Evolutionary conservation across 2,113 vertebrate species (phyloP).

Genomic region (Muntiacus reevesi): DNA sequence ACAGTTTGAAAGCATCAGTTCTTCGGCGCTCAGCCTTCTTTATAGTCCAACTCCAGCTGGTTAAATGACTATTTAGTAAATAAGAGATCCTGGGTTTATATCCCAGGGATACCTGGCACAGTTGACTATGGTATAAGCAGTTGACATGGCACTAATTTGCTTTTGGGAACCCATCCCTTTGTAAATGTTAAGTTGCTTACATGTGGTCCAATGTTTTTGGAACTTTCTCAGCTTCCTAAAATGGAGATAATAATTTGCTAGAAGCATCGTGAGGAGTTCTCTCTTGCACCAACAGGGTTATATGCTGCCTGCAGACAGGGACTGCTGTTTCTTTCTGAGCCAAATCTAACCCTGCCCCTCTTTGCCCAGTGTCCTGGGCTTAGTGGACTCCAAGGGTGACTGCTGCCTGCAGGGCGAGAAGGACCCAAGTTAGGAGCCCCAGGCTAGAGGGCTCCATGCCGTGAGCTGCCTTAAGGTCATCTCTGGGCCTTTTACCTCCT

Average conservation of each 20-base stretch:
- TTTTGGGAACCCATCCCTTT: not conserved
- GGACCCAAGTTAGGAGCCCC: not conserved
- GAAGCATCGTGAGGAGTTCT: not conserved
- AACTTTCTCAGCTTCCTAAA: not conserved
- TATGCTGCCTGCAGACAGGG: not conserved
- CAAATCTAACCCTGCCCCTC: accelerated
- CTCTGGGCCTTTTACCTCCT: constrained; percentile 18
- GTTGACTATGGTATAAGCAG: not conserved
- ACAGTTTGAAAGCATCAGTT: not conserved
- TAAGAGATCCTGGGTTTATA: not conserved
- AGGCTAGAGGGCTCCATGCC: not conserved
- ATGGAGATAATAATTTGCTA: not conserved
- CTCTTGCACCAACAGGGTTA: not conserved
- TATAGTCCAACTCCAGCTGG: not conserved
- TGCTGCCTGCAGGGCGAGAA: not conserved
- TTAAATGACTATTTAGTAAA: not conserved
- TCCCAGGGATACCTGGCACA: not conserved
- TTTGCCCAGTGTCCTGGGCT: too few species aligned
- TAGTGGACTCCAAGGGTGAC: not conserved
- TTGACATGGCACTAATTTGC: not conserved
- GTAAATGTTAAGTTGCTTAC: not conserved
- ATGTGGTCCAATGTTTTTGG: not conserved
- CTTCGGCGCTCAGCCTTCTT: not conserved
- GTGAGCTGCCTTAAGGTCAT: constrained; percentile 25
- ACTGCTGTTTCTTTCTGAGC: not conserved